phyloP scores from a whole-genome alignment of 2,888 invertebrate species.

The Thyatira batis region DNA sequence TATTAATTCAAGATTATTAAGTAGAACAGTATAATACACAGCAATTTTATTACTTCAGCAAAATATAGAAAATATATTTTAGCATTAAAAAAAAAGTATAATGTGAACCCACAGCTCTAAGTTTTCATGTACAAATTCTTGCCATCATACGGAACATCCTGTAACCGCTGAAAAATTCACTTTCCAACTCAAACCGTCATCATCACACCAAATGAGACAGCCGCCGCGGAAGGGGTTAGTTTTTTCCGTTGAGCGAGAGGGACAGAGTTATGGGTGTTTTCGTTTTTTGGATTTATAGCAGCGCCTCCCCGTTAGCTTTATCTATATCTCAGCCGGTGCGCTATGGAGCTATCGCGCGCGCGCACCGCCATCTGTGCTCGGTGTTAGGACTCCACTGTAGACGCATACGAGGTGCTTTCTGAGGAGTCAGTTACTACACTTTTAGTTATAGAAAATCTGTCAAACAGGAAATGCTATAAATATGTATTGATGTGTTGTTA shows the following conservation, averaged over 20 bases:
- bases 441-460: slow-evolving; percentile 7
- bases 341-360: slow-evolving; percentile 72
- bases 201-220: slow-evolving; percentile 43
- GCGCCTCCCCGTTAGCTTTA: slow-evolving; percentile 74
- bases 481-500: no score
- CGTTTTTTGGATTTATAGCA: slow-evolving; percentile 68
- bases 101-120: no score
- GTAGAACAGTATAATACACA: no score
- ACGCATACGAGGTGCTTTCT: slow-evolving; percentile 46
- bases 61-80: no score
- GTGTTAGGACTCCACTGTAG: slow-evolving; percentile 29
- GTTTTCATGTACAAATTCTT: no score
- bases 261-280: slow-evolving; percentile 46
- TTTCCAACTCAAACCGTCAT: slow-evolving; percentile 24
- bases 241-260: slow-evolving; percentile 46
- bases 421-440: slow-evolving; percentile 7
- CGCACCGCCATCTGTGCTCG: slow-evolving; percentile 58
- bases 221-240: slow-evolving; percentile 41
- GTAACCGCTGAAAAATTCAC: neutral
- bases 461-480: no score
- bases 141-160: no score
- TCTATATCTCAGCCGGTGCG: slow-evolving; percentile 70
- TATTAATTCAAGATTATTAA: no score
- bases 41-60: no score
- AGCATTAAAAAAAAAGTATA: no score